Base-by-base conservation (phyloP, 2,113 vertebrate genomes). In the Bombycilla garrulus region DNA sequence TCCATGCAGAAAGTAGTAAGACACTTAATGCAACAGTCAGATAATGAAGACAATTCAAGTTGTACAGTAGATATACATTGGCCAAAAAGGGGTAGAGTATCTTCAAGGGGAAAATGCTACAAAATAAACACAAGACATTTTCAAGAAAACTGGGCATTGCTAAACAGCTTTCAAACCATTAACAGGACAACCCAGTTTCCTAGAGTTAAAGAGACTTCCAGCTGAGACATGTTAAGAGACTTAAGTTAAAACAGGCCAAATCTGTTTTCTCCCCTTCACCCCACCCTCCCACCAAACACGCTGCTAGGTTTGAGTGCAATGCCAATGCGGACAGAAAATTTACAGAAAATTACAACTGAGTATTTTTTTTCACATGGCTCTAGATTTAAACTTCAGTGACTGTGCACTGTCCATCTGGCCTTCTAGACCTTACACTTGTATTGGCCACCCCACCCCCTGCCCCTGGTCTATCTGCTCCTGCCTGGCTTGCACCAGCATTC, bases 321-420 rank as follows among this genome's bases (percentile, higher is more conserved):
- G 96, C 97, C 97, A 82, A 95, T 2, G 62, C 40, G 86, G 95
- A 97, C 97, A 98, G 70, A 95, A 88, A 96, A 97, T 97, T 96
- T 97, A 97, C 97, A 98, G 90, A 79, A 83, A 83, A 83, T 90
- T 91, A 96, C 21, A 56, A 81, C 69, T 11, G 67, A 90, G 54
- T 93, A 73, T 83, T 93, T 86, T 94, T 78, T 94, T 90, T 81
- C 81, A 2, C 85, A 88, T 92, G 95, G 95, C 97, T 96, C 94
- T 97, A 84, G 67, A 81, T 97, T 99, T 98, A 99, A 96, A 99
- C 99, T 95, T 99, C 99, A 79, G 98, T 99, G 95, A 99, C 98
- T 47, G 99, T 99, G 97, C 99, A 99, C 98, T 99, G 99, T 97
- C 99, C 99, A 86, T 99, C 99, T 23, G 99, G 99, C 96, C 98